phyloP scores from a whole-genome alignment of 2,888 invertebrate species.

The Andrena dorsata region DNA sequence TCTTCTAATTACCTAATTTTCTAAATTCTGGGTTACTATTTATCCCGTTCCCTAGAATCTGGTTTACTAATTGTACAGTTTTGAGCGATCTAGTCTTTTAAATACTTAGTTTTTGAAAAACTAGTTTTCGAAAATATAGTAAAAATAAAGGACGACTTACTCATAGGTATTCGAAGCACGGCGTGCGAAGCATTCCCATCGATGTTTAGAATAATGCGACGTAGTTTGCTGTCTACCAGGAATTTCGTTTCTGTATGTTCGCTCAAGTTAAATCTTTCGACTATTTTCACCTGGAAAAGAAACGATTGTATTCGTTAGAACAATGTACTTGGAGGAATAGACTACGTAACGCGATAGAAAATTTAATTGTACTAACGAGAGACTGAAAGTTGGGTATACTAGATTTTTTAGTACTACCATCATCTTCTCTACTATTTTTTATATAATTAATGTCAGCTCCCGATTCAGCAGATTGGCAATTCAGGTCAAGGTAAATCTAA shows the following conservation, averaged over 20 bases:
- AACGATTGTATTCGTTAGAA: background rate
- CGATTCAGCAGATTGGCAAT: constrained; percentile 36
- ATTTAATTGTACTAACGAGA: constrained; percentile 16
- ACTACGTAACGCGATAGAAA: background rate
- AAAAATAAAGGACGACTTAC: constrained; percentile 58
- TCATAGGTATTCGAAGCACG: constrained; percentile 65
- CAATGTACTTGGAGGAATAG: background rate
- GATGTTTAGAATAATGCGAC: constrained; percentile 50
- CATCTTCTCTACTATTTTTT: background rate
- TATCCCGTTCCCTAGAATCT: too few species aligned
- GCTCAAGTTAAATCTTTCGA: constrained; percentile 30
- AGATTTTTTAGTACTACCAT: background rate
- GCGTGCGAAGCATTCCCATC: constrained; percentile 57
- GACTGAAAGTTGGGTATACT: background rate
- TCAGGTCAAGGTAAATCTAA: constrained; percentile 64
- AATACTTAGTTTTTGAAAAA: too few species aligned
- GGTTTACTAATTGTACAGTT: too few species aligned
- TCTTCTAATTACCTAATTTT: too few species aligned
- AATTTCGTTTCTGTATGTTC: constrained; percentile 48
- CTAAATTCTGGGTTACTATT: too few species aligned
- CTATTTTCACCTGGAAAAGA: constrained; percentile 33
- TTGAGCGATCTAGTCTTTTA: too few species aligned
- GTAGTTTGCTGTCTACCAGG: constrained; percentile 2
- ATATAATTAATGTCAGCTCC: constrained; percentile 5
- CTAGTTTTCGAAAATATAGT: too few species aligned